Base-by-base conservation (phyloP, 2,888 invertebrate species). In the Anthophora plumipes region DNA sequence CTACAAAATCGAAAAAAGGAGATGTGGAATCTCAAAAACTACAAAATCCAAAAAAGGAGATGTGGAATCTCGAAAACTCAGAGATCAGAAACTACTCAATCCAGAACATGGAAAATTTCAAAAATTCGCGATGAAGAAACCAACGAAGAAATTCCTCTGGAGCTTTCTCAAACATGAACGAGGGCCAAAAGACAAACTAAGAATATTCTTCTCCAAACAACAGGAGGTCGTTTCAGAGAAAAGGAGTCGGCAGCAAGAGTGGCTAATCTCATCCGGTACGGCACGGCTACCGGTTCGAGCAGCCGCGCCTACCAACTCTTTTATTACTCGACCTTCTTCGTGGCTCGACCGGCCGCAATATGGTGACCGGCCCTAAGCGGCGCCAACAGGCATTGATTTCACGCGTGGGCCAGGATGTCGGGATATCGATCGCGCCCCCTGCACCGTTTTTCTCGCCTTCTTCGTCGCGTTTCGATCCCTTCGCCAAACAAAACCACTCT, bases 221-320 rank as follows among this genome's bases (percentile, higher is more conserved):
- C 80, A 61, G 85, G 81, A 87, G 86, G 71, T 83, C 83, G 77
- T 80, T 78, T 73, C 78, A 77, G 84, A 87, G 86, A 85, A 84
- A 75, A n/a, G n/a, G 80, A 80, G 73, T 78, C 79, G 77, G 57
- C 60, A 39, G 82, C 80, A 71, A 70, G 80, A 74, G 76, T 80
- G 82, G 78, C 84, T 88, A 72, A 88, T 88, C 86, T 86, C 87
- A 87, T 86, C 86, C 84, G 81, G 77, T 76, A 67, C 77, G 78
- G 69, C 17, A 22, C 54, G 77, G 82, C 85, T 83, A 86, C 80
- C 82, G 78, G 69, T 78, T 60, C 63, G 46, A 57, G 67, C 84
- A 73, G 82, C 83, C 84, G 84, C 84, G 85, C 85, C 87, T 87
- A 85, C 83, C 79, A 54, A 69, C 73, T 75, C 80, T 71, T 85